Evolutionary conservation across 2,113 vertebrate genomes (phyloP).

Genomic region (Paedocypris sp.): DNA sequence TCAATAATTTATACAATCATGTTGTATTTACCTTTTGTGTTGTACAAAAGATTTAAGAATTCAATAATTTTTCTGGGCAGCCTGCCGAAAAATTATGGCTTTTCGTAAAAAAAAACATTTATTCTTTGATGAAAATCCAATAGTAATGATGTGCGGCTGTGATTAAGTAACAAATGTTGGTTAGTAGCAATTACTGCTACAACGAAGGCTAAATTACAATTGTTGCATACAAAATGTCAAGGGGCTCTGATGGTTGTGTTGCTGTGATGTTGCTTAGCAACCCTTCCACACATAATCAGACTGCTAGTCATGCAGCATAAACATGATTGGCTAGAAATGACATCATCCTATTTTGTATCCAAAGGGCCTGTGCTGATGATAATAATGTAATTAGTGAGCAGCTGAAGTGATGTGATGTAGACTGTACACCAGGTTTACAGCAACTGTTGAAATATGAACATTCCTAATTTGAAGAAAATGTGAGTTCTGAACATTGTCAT

Average conservation of each 20-base stretch:
- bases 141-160: no score
- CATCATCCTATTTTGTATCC: slow-evolving; percentile 50
- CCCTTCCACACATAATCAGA: slow-evolving; percentile 45
- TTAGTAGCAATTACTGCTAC: slow-evolving; percentile 50
- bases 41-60: no score
- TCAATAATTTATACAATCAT: no score
- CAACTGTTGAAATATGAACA: no score
- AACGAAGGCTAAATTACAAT: slow-evolving; percentile 43
- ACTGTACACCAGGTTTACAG: no score
- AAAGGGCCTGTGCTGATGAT: slow-evolving; percentile 47
- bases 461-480: no score
- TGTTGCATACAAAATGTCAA: slow-evolving; percentile 40
- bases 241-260: slow-evolving; percentile 45
- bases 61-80: no score
- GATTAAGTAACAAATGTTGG: slow-evolving; percentile 33
- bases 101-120: no score
- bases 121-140: no score
- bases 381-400: slow-evolving; percentile 46
- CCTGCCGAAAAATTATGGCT: no score
- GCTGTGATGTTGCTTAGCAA: slow-evolving; percentile 61
- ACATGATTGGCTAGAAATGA: slow-evolving; percentile 66
- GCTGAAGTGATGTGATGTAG: slow-evolving; percentile 31
- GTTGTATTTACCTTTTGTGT: no score
- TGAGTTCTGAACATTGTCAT: no score
- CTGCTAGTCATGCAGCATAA: slow-evolving; percentile 56